phyloP scores from a whole-genome alignment of 2,113 vertebrate genomes.

The Noturus placidus region DNA sequence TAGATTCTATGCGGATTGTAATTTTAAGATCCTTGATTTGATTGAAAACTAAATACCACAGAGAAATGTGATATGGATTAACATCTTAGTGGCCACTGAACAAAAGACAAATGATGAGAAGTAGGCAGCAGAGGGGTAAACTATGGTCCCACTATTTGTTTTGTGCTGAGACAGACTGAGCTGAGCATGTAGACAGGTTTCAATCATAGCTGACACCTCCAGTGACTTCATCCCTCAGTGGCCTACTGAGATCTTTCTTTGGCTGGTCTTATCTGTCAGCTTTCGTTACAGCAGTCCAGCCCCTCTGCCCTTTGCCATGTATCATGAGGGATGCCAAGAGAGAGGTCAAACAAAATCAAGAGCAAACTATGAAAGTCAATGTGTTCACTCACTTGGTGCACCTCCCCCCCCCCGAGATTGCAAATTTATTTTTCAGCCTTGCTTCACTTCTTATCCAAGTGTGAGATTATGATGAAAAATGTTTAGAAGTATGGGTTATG shows the following conservation, averaged over 20 bases:
- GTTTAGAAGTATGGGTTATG: background rate
- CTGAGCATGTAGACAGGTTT: slow-evolving; percentile 34
- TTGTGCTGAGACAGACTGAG: slow-evolving; percentile 16
- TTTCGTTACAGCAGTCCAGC: slow-evolving; percentile 51
- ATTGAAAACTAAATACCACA: background rate
- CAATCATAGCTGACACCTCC: slow-evolving; percentile 37
- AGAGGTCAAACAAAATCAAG: slow-evolving; percentile 42
- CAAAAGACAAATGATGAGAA: background rate
- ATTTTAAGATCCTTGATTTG: background rate
- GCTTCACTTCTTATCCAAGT: background rate
- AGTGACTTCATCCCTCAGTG: slow-evolving; percentile 18
- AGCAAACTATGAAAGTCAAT: slow-evolving; percentile 38
- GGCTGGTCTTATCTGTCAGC: slow-evolving; percentile 47
- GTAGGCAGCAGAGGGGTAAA: slow-evolving; percentile 22
- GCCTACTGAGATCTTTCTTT: slow-evolving; percentile 41
- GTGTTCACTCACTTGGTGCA: background rate
- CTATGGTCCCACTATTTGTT: slow-evolving; percentile 20
- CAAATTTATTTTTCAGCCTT: background rate
- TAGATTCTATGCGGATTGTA: background rate
- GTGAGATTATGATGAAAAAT: background rate
- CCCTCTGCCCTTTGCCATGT: slow-evolving; percentile 52
- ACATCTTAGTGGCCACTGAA: background rate
- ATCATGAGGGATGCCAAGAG: slow-evolving; percentile 13
- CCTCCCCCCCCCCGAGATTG: background rate
- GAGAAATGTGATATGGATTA: background rate